Conservation (phyloP, 2,888 invertebrate genomes). For the Rosalia funebris region DNA sequence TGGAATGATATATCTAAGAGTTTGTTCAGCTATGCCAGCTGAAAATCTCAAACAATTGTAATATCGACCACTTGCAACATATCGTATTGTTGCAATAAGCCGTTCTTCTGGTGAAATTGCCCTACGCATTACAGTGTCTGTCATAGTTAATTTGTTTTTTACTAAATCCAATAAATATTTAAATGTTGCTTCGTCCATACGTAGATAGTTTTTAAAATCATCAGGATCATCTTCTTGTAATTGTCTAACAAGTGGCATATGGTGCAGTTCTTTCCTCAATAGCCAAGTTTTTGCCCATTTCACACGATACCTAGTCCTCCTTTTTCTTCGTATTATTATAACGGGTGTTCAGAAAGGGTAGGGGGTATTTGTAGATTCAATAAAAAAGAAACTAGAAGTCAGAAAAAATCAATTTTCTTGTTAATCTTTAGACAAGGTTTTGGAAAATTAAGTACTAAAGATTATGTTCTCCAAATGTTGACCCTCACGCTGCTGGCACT, state of each 20-base stretch:
- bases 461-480: no score
- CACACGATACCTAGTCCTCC: neutral
- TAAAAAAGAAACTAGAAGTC: no score
- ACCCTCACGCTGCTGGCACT: no score
- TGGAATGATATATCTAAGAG: constrained; percentile 11
- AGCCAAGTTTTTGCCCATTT: neutral
- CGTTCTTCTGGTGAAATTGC: constrained; percentile 13
- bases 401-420: no score
- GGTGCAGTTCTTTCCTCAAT: neutral
- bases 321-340: neutral
- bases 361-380: no score
- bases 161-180: neutral
- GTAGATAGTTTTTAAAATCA: neutral
- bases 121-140: neutral
- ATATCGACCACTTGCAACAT: constrained; percentile 6
- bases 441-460: no score
- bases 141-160: neutral
- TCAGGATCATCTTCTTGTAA: neutral
- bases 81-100: constrained; percentile 14
- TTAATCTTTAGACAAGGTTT: no score
- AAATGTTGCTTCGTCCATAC: neutral
- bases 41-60: constrained; percentile 16
- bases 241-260: neutral
- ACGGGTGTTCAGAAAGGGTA: no score
- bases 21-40: constrained; percentile 4